Evolutionary conservation across 1,140 invertebrate species (phyloP).

Genomic region (Temnothorax longispinosus): DNA sequence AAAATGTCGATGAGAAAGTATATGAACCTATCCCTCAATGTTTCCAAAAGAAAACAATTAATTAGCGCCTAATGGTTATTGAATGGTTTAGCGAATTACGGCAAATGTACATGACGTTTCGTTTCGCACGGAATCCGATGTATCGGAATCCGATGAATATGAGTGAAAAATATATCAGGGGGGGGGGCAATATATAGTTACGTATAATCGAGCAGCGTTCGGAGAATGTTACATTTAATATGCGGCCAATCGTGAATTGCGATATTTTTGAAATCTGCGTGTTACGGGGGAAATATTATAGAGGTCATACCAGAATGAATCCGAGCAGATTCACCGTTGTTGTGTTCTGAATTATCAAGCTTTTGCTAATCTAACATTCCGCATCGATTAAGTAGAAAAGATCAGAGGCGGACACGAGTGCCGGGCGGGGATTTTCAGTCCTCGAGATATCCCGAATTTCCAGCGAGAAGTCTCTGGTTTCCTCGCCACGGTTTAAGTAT

Average conservation of each 20-base stretch:
- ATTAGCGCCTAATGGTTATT: slow-evolving; percentile 24
- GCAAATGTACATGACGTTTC: neutral
- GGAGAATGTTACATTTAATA: slow-evolving; percentile 18
- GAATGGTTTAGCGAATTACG: neutral
- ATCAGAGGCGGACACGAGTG: neutral
- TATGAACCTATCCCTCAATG: neutral
- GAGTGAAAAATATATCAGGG: slow-evolving; percentile 7
- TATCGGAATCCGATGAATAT: slow-evolving; percentile 33
- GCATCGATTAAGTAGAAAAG: slow-evolving; percentile 24
- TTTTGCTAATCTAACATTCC: slow-evolving; percentile 25
- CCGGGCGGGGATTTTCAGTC: neutral
- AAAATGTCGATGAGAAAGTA: neutral
- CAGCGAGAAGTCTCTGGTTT: neutral
- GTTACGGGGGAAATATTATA: neutral
- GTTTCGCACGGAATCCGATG: neutral
- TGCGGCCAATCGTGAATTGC: neutral
- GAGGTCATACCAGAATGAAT: neutral
- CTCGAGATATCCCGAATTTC: slow-evolving; percentile 3
- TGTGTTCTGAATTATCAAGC: neutral
- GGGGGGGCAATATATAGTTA: neutral
- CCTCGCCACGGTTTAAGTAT: neutral
- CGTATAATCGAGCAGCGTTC: neutral
- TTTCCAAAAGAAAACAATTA: neutral
- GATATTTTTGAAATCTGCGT: neutral
- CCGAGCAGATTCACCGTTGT: neutral